These are phyloP conservation scores for Eulemur albifrons DNA, from an alignment of 2,797 vertebrate species.

Conservation along the genomic window DNA sequence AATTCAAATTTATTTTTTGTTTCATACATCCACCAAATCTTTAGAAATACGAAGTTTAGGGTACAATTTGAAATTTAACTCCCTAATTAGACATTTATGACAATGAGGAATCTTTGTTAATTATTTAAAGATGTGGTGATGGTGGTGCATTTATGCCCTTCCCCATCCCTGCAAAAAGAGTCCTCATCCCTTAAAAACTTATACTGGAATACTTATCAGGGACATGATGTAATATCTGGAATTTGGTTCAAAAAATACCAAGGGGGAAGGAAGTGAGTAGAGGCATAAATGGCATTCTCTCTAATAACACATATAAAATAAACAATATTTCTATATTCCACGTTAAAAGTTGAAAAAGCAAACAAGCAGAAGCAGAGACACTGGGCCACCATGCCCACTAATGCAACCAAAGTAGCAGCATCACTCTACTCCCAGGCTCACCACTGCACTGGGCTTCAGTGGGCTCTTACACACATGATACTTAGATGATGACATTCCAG, in stretches of 20 bases:
- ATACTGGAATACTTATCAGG: not conserved
- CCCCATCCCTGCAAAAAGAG: not conserved
- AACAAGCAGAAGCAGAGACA: not conserved
- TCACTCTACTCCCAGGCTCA: not conserved
- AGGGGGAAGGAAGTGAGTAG: not conserved
- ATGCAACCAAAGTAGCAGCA: not conserved
- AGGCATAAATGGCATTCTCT: not conserved
- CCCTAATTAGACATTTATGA: not conserved
- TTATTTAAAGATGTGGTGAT: not conserved
- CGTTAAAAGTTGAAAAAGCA: not conserved
- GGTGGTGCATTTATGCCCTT: not conserved
- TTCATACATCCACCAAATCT: not conserved
- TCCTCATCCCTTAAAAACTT: not conserved
- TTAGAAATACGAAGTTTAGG: not conserved
- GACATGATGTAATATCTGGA: not conserved
- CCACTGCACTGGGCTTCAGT: fast-evolving
- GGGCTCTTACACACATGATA: fast-evolving
- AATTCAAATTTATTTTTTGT: conserved; percentile 1
- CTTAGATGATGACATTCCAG: not conserved
- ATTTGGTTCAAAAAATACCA: not conserved
- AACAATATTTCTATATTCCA: not conserved
- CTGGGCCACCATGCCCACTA: not conserved
- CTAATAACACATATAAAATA: not conserved
- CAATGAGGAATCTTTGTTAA: not conserved
- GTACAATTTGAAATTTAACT: not conserved